Base-by-base conservation (phyloP, 2,797 vertebrate species). In the Periophthalmus magnuspinnatus region DNA sequence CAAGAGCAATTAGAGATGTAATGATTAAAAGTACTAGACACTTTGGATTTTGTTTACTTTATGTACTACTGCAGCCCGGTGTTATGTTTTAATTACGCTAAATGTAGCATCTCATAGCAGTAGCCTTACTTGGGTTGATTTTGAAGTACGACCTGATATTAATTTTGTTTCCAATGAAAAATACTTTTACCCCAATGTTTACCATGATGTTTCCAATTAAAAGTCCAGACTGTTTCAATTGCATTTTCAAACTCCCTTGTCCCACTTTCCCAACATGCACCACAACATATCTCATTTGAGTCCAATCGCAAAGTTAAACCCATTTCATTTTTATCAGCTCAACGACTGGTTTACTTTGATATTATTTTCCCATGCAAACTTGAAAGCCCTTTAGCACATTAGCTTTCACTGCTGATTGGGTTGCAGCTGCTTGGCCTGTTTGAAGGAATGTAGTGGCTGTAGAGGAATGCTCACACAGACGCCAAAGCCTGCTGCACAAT, bases 401-500 rank as follows among this genome's bases (percentile, higher is more conserved):
- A 54, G 57, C 63, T 54, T 33, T 52, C 14, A 17, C 55, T 71
- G 60, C 75, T 77, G 79, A 85, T 77, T 85, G 75, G 76, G 81
- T 72, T 76, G 74, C 88, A 90, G 89, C 85, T 89, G 89, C 88
- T 84, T 71, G 80, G 34, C n/a, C 79, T 85, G 85, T 77, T 75
- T 72, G 65, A 70, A 77, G 86, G 88, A 88, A 89, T 88, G 80
- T 76, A 85, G 85, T 85, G 87, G 69, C 82, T 89, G 86, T 86
- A 87, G 88, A 87, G 91, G 93, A 93, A 94, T 91, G 91, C 89
- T 90, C 91, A 91, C 80, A 72, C 83, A 88, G 86, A 88, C 76
- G 89, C 86, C 87, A 92, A 87, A 89, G 89, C 86, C 91, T 91
- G 82, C 91, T 92, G 92, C 89, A 90, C 91, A 92, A 92, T 91